Evolutionary conservation across 2,797 vertebrate species (phyloP), one percentile per base, ranked within the genome.

Genomic region (Iguana delicatissima): DNA sequence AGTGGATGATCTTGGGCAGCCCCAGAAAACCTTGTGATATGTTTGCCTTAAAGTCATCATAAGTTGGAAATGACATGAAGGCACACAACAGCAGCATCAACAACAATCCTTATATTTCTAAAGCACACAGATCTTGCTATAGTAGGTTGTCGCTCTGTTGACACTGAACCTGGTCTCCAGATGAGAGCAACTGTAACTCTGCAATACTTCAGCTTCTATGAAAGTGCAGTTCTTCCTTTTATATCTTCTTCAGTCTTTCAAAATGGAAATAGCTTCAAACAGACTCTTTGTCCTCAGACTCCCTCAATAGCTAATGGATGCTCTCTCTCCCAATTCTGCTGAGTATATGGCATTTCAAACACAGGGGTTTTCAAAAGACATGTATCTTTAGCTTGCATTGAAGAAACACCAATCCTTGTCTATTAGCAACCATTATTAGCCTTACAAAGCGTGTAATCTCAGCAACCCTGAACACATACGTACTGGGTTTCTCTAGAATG

Each of bases 401-500:
- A 74, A 29, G 57, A 18, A 16, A 24, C 18, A 80, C n/a, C 14
- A 50, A 14, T 80, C 35, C 57, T 55, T 9, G 20, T 83, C 57
- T 35, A 84, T 84, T 84, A 89, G 62, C 29, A 86, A 86, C 13
- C 26, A 59, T 67, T 38, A 73, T 3, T 69, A 87, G 32, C 42
- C 42, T 38, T 73, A 42, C 64, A 20, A 72, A 42, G 35, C 2
- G 32, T 42, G 42, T 73, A 46, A 69, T 80, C 64, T 81, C 62
- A n/a, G 57, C 42, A 59, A 77, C 81, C 81, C 74, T 77, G 52
- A 77, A 59, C 32, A 55, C n/a, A 42, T 35, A 77, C 7, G 29
- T 32, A 64, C 0, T 35, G 42, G 12, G n/a, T 1, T 20, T 50
- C 8, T 35, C 46, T 89, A 32, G 83, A 83, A n/a, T 83, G 22